Evolutionary conservation across 1,140 invertebrate species (phyloP), one percentile per base, ranked within the genome.

Genomic region (Melanaphis sacchari): DNA sequence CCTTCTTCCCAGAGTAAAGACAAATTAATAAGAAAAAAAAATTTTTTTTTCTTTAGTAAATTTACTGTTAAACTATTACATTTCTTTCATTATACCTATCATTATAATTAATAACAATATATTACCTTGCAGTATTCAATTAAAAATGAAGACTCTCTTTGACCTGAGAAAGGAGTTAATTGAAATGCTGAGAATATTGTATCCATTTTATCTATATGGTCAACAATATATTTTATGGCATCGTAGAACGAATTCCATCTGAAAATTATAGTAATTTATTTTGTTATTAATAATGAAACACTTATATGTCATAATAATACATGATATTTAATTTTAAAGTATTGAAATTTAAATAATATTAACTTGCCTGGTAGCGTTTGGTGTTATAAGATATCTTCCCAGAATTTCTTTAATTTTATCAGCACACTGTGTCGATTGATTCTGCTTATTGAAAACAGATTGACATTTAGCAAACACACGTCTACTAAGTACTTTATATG

Each of bases 381-480:
- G 38, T 18, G 81, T 82, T 40, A 82, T 82, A 22, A 81, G 81
- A 82, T 82, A 82, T 40, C 81, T 6, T 40, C 38, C 38, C 6
- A 82, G 81, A 40, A 38, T 40, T 40, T 38, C 81, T 82, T 82
- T 82, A 22, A 82, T 82, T 82, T 82, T 88, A 88, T 88, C 85
- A 46, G 85, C 85, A 49, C 24, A n/a, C n/a, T 46, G 31, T 88
- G 85, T n/a, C 2, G 85, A 88, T 21, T 88, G 85, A 49, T 88
- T 88, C 8, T 88, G 85, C 11, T 88, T 88, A n/a, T 88, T 88
- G 26, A 88, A 88, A 46, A 88, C 49, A 2, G 84, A 18, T 46
- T 41, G 84, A 41, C n/a, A 87, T 87, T 87, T 87, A 41, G 21
- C 22, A 87, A 87, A 87, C 26, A 26, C 84, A 7, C 31, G 21